Percentiles rank a stretch among this genome's conserved stretches.
Conservation (phyloP, 2,797 vertebrate genomes). For the Crax fasciolata region DNA sequence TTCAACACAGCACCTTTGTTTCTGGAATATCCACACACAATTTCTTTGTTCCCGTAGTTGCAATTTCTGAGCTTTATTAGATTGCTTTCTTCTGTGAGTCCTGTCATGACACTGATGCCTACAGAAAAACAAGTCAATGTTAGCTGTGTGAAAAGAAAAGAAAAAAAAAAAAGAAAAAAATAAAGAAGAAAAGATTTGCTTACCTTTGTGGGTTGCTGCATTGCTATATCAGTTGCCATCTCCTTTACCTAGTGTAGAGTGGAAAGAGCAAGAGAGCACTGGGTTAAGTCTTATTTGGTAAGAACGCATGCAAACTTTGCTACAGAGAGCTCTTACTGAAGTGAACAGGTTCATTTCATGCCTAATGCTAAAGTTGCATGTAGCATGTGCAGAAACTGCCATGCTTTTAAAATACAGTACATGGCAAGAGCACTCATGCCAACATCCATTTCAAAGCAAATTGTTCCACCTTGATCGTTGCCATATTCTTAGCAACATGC, state of each 20-base stretch:
- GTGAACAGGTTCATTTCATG: neutral
- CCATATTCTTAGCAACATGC: neutral
- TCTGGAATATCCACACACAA: fast-evolving
- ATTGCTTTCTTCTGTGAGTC: neutral
- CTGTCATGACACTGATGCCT: fast-evolving
- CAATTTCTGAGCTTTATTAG: neutral
- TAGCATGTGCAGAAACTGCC: fast-evolving
- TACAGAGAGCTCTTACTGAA: neutral
- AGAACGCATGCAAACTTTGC: fast-evolving
- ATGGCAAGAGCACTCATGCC: too few relatives aligned
- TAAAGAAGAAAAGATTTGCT: neutral
- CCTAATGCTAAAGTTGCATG: neutral
- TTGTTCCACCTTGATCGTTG: neutral
- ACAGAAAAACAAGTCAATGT: neutral
- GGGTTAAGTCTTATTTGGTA: neutral
- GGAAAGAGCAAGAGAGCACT: neutral
- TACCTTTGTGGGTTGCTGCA: fast-evolving
- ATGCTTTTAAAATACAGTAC: neutral
- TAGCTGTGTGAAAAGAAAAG: neutral
- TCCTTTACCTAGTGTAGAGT: too few relatives aligned
- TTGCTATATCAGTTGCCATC: too few relatives aligned
- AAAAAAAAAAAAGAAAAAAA: too few relatives aligned
- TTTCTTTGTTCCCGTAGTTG: neutral
- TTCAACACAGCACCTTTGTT: neutral
- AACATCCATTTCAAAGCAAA: neutral